Evolutionary conservation across 2,113 vertebrate species (phyloP).

Genomic region (Mesitornis unicolor): DNA sequence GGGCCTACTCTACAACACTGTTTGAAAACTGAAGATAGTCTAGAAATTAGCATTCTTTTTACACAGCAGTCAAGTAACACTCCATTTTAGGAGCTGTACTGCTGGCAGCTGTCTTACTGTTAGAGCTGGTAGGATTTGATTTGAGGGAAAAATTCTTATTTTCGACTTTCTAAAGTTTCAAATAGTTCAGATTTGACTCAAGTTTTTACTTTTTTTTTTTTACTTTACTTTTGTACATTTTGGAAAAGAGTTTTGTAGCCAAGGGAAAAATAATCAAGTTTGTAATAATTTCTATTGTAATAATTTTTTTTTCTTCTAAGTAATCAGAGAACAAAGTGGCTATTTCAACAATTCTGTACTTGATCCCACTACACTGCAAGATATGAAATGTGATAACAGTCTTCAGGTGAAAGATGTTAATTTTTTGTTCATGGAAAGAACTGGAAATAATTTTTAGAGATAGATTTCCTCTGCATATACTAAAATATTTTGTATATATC

Average conservation of each 20-base stretch:
- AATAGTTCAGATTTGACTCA: not conserved
- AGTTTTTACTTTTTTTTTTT: no score
- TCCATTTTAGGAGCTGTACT: not conserved
- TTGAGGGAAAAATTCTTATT: not conserved
- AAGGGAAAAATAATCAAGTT: accelerated
- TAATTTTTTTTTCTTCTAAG: not conserved
- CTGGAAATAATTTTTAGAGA: not conserved
- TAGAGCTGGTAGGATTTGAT: not conserved
- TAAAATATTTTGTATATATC: not conserved
- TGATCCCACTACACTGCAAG: not conserved
- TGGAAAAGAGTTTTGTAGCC: accelerated
- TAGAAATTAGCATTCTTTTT: not conserved
- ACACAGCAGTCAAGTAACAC: not conserved
- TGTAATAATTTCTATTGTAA: not conserved
- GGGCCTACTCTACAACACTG: not conserved
- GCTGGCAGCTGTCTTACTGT: not conserved
- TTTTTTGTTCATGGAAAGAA: not conserved
- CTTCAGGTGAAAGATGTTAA: not conserved
- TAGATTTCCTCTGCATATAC: not conserved
- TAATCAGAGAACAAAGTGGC: not conserved
- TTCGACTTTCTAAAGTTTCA: not conserved
- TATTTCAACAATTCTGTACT: not conserved
- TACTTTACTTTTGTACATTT: not conserved
- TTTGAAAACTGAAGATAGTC: not conserved
- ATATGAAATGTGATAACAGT: not conserved